Evolutionary conservation across 2,888 invertebrate species (phyloP), one percentile per base, ranked within the genome.

Genomic region (Rapana venosa): DNA sequence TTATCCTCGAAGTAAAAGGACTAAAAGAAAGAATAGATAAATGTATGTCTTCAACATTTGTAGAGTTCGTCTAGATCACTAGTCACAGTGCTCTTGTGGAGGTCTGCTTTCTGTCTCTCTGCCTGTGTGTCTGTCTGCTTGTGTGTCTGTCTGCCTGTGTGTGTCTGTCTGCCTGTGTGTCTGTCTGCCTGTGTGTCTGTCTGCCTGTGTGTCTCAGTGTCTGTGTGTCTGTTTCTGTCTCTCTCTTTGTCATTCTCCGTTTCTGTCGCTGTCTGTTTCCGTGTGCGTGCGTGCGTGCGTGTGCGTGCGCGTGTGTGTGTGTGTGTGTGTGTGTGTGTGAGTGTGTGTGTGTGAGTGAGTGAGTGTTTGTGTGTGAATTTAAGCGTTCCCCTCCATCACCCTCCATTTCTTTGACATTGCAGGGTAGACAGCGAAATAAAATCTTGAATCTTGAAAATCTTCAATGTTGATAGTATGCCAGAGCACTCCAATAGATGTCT

Each of bases 31-130:
- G n/a, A n/a, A n/a, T n/a, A n/a, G n/a, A n/a, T n/a, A n/a, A n/a
- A n/a, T n/a, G n/a, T n/a, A n/a, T n/a, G n/a, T n/a, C n/a, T n/a
- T n/a, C n/a, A n/a, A 95, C 88, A 95, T n/a, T 95, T 89, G 94
- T 95, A 1, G 94, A 95, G 26, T 95, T 95, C 91, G 94, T 95
- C 0, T 92, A 92, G 35, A 92, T 95, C 15, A 95, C 95, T 11
- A 93, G 94, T n/a, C 94, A 94, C 74, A 95, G 95, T 90, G 94
- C 94, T 0, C 95, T 95, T 0, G 91, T 95, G 89, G 93, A 95
- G 94, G 95, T 95, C 8, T 74, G 30, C 4, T 58, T 8, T 58
- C 11, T 58, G 58, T 58, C 11, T 58, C 58, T 5, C 20, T 26
- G 70, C 22, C 5, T 70, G 17, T 70, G 70, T 70, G 17, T 70